Evolutionary conservation across 2,888 invertebrate species (phyloP).

Genomic region (Belgica antarctica): DNA sequence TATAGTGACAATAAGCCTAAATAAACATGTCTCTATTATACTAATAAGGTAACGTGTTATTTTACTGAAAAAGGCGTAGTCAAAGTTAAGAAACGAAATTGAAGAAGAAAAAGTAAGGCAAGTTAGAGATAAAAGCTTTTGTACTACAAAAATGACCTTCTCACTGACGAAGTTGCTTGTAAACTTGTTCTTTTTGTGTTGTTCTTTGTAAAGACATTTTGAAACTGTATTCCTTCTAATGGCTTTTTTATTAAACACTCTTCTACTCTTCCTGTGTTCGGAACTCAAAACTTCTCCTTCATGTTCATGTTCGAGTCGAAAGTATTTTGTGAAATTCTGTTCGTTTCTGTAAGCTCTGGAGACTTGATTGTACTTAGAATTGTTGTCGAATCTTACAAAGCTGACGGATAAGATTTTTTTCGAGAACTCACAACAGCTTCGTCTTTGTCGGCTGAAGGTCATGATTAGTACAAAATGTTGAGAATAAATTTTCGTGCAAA

Average conservation of each 20-base stretch:
- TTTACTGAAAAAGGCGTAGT: neutral
- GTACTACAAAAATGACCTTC: constrained; percentile 40
- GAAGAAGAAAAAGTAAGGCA: neutral
- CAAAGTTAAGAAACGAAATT: neutral
- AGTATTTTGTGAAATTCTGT: neutral
- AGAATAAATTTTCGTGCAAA: neutral
- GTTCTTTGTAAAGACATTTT: constrained; percentile 16
- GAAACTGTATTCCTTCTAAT: constrained; percentile 17
- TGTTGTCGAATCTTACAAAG: neutral
- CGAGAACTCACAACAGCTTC: neutral
- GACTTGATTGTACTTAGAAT: too few relatives aligned
- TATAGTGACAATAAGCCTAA: constrained; percentile 29
- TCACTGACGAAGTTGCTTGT: constrained; percentile 39
- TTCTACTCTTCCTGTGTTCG: constrained; percentile 3
- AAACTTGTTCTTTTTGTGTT: constrained; percentile 10
- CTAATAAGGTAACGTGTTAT: constrained; percentile 14
- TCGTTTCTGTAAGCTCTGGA: neutral
- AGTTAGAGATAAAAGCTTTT: constrained; percentile 17
- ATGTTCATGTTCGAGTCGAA: neutral
- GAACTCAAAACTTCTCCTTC: neutral
- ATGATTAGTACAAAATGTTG: neutral
- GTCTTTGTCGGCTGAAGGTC: constrained; percentile 15
- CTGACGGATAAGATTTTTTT: neutral
- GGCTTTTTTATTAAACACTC: neutral
- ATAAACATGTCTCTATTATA: constrained; percentile 26